Evolutionary conservation across 2,888 invertebrate genomes (phyloP), one percentile per base, ranked within the genome.

Genomic region (Caenorhabditis sp.): DNA sequence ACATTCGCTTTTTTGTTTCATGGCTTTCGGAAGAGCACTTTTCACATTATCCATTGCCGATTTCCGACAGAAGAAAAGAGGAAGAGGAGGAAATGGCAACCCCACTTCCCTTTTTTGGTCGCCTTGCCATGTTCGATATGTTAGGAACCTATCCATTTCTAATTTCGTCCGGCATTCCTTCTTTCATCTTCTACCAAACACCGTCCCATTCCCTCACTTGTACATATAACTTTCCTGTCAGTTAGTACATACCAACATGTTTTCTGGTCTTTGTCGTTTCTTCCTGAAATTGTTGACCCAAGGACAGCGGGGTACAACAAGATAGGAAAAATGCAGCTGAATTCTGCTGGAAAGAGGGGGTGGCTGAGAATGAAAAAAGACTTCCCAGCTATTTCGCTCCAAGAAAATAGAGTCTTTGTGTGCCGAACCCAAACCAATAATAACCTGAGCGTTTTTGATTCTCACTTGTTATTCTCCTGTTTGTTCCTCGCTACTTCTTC

Each of bases 231-330:
- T 47, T 47, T 31, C 70, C 56, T 51, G 69, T 70, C 49, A 35
- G 54, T 54, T 35, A 75, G 66, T 66, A 26, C 66, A 68, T 68
- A 56, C 68, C 68, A 76, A 76, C 76, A 76, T 68, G 68, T 76
- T 76, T 76, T 66, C 47, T 47, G 31, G 64, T 64, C 56, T 44
- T 64, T 28, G 38, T 54, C 61, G 35, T 61, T 51, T 64, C 35
- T 56, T 56, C 28, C 47, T 47, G 47, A 58, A 75, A 66, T 66
- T 58, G 66, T 66, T 75, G 75, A 75, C 64, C 64, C 47, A 51
- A 24, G 63, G 44, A 44, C 63, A n/a, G n/a, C 12, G 51, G 44
- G 14, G 38, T 22, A 58, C 44, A 47, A 64, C 58, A 66, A 68
- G 26, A 59, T 59, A 35, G 58, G 56, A n/a, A 51, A 76, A 68